These are phyloP conservation scores for Eublepharis macularius DNA, from an alignment of 2,113 vertebrate species.

Conservation along the genomic window DNA sequence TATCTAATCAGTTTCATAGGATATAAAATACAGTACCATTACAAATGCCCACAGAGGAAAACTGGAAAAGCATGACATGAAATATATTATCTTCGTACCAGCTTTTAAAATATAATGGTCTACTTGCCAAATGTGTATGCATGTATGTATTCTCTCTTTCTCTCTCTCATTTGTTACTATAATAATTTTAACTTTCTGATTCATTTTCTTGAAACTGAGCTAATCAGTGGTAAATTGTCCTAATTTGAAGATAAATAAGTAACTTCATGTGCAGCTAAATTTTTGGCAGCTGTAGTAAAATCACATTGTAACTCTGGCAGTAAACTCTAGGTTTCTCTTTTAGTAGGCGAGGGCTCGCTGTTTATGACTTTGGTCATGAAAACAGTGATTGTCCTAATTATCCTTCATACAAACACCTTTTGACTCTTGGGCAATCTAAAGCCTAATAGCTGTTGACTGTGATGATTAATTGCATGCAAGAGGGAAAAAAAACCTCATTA, in stretches of 20 bases:
- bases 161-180: background rate
- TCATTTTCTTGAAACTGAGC: background rate
- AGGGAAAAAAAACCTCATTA: background rate
- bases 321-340: too few relatives aligned
- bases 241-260: too few relatives aligned
- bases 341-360: too few relatives aligned
- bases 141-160: background rate
- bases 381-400: too few relatives aligned
- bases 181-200: background rate
- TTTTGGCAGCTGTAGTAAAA: too few relatives aligned
- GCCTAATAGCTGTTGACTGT: background rate
- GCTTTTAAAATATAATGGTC: background rate
- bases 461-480: conserved; percentile 15
- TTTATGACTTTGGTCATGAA: too few relatives aligned
- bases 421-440: conserved; percentile 23
- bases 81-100: fast-evolving
- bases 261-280: too few relatives aligned
- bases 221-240: background rate
- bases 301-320: too few relatives aligned
- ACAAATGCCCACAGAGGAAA: background rate
- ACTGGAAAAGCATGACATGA: background rate
- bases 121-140: background rate
- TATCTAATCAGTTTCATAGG: background rate
- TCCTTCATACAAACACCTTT: background rate
- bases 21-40: background rate